Conservation (phyloP, 2,888 invertebrate genomes). For the Nasonovia ribisnigri region DNA sequence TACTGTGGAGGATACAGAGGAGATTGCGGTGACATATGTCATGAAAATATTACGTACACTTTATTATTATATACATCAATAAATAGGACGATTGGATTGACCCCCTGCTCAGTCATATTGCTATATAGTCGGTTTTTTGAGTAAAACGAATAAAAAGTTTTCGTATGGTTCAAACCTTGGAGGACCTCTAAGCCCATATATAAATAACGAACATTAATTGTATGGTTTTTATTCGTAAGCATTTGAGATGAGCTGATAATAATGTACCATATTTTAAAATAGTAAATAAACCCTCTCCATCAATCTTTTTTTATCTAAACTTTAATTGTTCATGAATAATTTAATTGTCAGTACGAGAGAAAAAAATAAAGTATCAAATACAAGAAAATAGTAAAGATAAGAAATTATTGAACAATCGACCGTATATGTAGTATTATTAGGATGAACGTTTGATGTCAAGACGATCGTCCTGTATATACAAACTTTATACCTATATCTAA, state of each 20-base stretch:
- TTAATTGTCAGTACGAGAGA: neutral
- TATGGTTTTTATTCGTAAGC: neutral
- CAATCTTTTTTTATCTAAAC: neutral
- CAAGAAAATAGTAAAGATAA: no score
- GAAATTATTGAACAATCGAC: neutral
- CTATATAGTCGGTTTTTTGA: neutral
- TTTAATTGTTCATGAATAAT: neutral
- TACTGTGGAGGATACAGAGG: slow-evolving; percentile 21
- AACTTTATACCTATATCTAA: neutral
- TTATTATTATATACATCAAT: neutral
- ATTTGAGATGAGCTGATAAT: neutral
- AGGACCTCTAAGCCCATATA: neutral
- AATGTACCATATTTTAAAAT: neutral
- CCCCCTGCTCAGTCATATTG: neutral
- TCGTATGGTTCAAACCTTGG: neutral
- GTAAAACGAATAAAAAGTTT: neutral
- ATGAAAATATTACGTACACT: neutral
- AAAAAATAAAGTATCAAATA: neutral
- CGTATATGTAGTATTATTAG: no score
- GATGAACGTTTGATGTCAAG: neutral
- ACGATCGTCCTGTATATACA: neutral
- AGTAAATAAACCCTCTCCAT: neutral
- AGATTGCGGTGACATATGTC: slow-evolving; percentile 27
- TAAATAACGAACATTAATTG: neutral
- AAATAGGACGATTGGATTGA: neutral